Conservation (phyloP, 2,113 vertebrate genomes). For the Eidolon helvum region DNA sequence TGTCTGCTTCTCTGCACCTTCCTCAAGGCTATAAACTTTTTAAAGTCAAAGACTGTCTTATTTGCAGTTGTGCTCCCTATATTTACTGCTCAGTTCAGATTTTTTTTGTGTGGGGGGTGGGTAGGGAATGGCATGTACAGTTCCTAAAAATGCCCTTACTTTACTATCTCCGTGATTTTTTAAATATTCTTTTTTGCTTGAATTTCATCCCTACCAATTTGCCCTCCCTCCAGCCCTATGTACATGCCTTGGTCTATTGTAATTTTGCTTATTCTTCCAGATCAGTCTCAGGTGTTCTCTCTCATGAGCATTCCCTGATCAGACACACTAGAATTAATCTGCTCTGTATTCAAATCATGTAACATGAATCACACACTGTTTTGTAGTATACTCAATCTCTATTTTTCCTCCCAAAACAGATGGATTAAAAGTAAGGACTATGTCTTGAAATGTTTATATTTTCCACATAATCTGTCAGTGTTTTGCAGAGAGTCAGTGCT, state of each 20-base stretch:
- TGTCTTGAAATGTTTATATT: background rate
- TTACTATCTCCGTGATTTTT: background rate
- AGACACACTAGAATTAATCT: background rate
- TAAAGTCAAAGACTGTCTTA: background rate
- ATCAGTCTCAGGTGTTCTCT: background rate
- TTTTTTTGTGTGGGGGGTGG: background rate
- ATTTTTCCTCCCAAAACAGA: background rate
- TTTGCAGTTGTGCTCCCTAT: background rate
- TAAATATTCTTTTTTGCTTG: background rate
- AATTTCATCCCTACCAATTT: background rate
- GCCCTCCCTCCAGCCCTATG: background rate
- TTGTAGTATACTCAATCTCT: background rate
- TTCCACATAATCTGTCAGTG: background rate
- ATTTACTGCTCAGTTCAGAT: background rate
- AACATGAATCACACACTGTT: background rate
- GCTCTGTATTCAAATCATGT: background rate
- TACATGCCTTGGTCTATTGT: background rate
- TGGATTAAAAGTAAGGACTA: background rate
- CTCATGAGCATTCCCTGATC: background rate
- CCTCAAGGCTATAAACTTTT: background rate
- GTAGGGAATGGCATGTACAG: background rate
- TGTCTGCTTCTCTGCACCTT: background rate
- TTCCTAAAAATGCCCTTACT: background rate
- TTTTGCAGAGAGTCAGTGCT: background rate
- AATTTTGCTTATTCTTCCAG: background rate